These are phyloP conservation scores for Gymnocephalus cernua DNA, from an alignment of 2,113 vertebrate genomes.

Conservation along the genomic window DNA sequence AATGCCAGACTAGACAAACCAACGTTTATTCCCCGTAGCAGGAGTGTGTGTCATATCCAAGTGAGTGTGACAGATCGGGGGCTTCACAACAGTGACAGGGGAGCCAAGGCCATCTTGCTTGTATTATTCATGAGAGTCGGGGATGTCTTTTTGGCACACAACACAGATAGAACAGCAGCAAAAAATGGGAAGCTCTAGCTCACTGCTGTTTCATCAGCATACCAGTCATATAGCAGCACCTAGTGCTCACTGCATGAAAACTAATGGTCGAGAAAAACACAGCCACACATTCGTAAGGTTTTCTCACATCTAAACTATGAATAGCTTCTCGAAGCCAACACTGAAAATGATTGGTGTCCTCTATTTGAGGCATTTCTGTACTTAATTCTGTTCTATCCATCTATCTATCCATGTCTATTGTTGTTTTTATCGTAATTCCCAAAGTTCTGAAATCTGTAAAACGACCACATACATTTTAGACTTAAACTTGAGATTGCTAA, in stretches of 20 bases:
- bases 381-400: too few relatives aligned
- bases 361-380: background rate
- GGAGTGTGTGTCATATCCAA: conserved; percentile 65
- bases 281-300: fast-evolving
- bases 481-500: background rate
- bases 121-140: conserved; percentile 72
- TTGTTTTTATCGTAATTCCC: background rate
- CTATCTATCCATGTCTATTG: too few relatives aligned
- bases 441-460: background rate
- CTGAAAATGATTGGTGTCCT: background rate
- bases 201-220: conserved; percentile 43
- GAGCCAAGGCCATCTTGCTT: conserved; percentile 61
- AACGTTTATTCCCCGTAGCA: conserved; percentile 64
- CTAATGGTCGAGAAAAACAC: background rate
- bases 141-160: conserved; percentile 54
- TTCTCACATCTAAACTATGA: background rate
- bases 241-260: conserved; percentile 59
- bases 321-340: background rate
- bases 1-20: conserved; percentile 64
- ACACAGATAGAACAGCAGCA: conserved; percentile 47
- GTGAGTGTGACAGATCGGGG: conserved; percentile 73
- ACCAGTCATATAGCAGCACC: conserved; percentile 67
- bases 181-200: conserved; percentile 47
- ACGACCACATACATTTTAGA: background rate
- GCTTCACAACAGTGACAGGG: conserved; percentile 56